phyloP scores from a whole-genome alignment of 2,888 invertebrate species.

The Stenoptilia bipunctidactyla region DNA sequence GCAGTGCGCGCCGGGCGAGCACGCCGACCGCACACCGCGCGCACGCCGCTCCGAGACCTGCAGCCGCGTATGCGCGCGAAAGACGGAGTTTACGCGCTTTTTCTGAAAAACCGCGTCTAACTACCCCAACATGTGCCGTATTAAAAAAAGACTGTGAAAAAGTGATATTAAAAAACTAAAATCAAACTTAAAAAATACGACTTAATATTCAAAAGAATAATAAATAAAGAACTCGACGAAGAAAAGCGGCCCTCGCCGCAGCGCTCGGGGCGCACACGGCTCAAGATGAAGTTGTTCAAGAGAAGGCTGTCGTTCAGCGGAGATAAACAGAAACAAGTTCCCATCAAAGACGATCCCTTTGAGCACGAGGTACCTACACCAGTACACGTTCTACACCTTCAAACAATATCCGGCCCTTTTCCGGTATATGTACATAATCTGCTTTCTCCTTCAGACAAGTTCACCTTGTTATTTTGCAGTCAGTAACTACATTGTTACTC shows the following conservation, averaged over 20 bases:
- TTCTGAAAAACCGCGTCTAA: constrained; percentile 29
- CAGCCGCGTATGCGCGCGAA: constrained; percentile 18
- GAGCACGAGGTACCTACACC: constrained; percentile 52
- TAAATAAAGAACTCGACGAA: constrained; percentile 29
- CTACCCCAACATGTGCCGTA: constrained; percentile 20
- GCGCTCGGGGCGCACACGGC: constrained; percentile 25
- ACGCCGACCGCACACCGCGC: constrained; percentile 44
- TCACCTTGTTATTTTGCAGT: background rate
- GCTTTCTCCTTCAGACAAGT: constrained; percentile 7
- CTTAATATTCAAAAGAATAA: background rate
- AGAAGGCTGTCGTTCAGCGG: constrained; percentile 61
- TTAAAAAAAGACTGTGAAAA: constrained; percentile 7
- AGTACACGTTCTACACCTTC: constrained; percentile 18
- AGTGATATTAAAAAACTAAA: constrained; percentile 2
- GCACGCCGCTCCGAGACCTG: constrained; percentile 16
- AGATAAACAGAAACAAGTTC: constrained; percentile 63
- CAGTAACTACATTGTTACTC: background rate
- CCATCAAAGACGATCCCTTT: constrained; percentile 56
- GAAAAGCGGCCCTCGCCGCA: constrained; percentile 30
- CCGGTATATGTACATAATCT: constrained; percentile 4
- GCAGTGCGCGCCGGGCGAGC: constrained; percentile 61
- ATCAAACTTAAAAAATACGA: background rate
- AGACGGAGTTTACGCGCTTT: constrained; percentile 31
- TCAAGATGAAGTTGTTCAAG: constrained; percentile 64
- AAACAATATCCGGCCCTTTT: constrained; percentile 10